Conservation (phyloP, 2,888 invertebrate species). For the Agrilus mali region DNA sequence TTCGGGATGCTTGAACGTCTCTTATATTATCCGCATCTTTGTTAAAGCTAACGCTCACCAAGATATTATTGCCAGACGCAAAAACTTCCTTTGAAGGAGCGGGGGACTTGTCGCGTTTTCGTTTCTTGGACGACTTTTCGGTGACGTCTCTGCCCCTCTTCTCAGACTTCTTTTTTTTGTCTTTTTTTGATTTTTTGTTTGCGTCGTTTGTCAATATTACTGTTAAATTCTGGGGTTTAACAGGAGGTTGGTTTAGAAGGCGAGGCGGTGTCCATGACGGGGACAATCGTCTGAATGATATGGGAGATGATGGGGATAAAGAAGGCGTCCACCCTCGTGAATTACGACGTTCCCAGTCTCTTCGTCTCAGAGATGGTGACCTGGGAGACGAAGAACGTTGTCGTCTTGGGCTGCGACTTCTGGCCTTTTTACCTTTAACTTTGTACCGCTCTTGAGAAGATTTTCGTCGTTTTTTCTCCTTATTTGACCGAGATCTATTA, state of each 20-base stretch:
- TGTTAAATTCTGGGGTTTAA: constrained; percentile 41
- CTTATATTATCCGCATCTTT: constrained; percentile 42
- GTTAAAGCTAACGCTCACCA: constrained; percentile 85
- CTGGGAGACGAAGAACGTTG: constrained; percentile 25
- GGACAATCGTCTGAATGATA: constrained; percentile 22
- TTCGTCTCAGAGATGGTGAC: constrained; percentile 26
- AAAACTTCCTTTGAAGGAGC: constrained; percentile 80
- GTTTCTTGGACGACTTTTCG: constrained; percentile 33
- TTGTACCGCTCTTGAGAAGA: constrained; percentile 27
- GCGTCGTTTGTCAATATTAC: constrained; percentile 48
- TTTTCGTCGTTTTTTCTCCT: constrained; percentile 28
- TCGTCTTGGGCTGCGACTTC: constrained; percentile 25
- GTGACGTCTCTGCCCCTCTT: constrained; percentile 8
- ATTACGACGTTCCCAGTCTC: constrained; percentile 14
- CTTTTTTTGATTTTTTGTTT: constrained; percentile 35
- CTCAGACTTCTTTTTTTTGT: constrained; percentile 20
- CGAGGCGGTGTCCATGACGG: constrained; percentile 53
- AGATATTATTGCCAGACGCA: constrained; percentile 84
- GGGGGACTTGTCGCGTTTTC: constrained; percentile 35
- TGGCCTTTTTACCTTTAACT: constrained; percentile 23
- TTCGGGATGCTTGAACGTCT: constrained; percentile 30
- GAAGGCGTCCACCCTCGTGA: constrained; percentile 37
- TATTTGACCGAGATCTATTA: constrained; percentile 25
- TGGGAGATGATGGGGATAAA: constrained; percentile 45
- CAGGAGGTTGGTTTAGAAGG: constrained; percentile 26